Base-by-base conservation (phyloP, 2,797 vertebrate species). In the Peromyscus eremicus region DNA sequence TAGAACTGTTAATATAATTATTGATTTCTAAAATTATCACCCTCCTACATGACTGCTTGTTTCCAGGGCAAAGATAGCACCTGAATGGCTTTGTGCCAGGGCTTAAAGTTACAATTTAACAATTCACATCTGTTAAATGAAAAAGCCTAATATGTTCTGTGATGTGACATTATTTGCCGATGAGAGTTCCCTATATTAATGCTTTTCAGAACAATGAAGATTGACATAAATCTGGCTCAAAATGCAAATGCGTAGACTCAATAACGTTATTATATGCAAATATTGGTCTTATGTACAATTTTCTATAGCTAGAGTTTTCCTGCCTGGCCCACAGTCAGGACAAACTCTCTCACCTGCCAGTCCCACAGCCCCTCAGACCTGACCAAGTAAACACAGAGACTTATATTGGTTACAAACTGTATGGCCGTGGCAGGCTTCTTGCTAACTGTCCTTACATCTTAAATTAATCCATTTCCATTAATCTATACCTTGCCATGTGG, bases 91-190 rank as follows among this genome's bases (percentile, higher is more conserved):
- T 89, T 94, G 9, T 55, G 66, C 46, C 49, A 55, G 16, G 5
- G 62, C 60, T 55, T 46, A 55, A 3, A 55, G 25, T 37, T 55
- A 29, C 52, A 89, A 34, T 91, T 96, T 94, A 94, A 62, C 12
- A 79, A 76, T 34, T 37, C 11, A 46, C 25, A 55, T 89, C 55
- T 91, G 64, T 84, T 92, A 87, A 95, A 83, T 86, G 12, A 95
- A 73, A n/a, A 68, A 37, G 85, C 1, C 13, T 84, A 92, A 68
- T 88, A 85, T 87, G 77, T 23, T 34, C 14, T 52, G 4, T n/a
- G 0, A 90, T 27, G 8, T 70, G 0, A 88, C 64, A 6, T 43
- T 92, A 95, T 84, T 92, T 80, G 37, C 27, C 66, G 34, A 89
- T 92, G 46, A 94, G 19, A 40, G 23, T 82, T 76, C 8, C 10